These are phyloP conservation scores for Holothuria scabra DNA, from an alignment of 53 echinoderm and acorn worm genomes.

Conservation along the genomic window DNA sequence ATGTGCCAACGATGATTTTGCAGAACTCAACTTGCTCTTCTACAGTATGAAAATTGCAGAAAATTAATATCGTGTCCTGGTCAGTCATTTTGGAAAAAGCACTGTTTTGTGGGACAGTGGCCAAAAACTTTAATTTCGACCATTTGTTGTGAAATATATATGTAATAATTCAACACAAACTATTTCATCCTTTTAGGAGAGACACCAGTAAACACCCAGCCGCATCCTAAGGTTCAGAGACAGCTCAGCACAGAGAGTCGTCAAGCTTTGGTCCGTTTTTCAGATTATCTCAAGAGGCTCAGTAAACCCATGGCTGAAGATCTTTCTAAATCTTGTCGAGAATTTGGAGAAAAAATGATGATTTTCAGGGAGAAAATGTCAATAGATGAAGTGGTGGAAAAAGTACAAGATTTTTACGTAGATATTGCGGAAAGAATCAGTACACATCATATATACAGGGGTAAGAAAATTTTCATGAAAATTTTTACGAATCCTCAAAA, in stretches of 20 bases:
- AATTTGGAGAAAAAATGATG: conserved; percentile 74
- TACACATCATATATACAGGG: conserved; percentile 76
- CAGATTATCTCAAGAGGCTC: conserved; percentile 83
- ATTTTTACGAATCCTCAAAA: too few species aligned
- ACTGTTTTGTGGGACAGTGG: too few species aligned
- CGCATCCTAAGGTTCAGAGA: conserved; percentile 55
- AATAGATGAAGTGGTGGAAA: conserved; percentile 87
- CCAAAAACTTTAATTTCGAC: too few species aligned
- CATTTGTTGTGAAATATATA: too few species aligned
- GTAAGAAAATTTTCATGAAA: conserved; percentile 36
- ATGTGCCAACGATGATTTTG: too few species aligned
- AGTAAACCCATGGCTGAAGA: conserved; percentile 79
- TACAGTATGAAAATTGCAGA: too few species aligned
- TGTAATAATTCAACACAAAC: too few species aligned
- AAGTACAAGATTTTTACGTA: conserved; percentile 93
- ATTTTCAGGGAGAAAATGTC: conserved; percentile 35
- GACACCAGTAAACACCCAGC: not conserved
- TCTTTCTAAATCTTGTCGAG: conserved; percentile 74
- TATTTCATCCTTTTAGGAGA: too few species aligned
- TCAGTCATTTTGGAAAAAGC: too few species aligned
- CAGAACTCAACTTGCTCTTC: too few species aligned
- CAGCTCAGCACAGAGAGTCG: conserved; percentile 91
- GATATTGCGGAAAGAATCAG: conserved; percentile 73
- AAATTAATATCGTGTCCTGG: too few species aligned
- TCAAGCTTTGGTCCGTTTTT: conserved; percentile 76